These are phyloP conservation scores for Minunthozetes semirufus DNA, from an alignment of 2,888 invertebrate genomes.

Conservation along the genomic window DNA sequence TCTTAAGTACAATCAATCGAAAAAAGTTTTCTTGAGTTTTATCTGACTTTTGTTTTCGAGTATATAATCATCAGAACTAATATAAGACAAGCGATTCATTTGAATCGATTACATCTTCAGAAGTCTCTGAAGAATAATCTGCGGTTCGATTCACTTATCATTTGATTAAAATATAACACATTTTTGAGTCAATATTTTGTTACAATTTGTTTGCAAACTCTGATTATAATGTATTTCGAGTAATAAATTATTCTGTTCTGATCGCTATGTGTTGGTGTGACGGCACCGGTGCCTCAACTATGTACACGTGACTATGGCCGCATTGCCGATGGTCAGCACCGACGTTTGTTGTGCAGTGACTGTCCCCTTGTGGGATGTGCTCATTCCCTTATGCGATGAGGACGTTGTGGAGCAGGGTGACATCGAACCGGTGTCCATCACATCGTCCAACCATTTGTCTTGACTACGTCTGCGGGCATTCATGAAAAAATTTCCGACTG, in stretches of 20 bases:
- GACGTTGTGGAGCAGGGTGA: conserved; percentile 26
- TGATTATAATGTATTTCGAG: neutral
- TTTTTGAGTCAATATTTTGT: neutral
- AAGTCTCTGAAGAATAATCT: neutral
- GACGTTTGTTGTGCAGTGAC: conserved; percentile 27
- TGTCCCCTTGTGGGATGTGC: neutral
- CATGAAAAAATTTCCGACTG: conserved; percentile 99
- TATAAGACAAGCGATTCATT: conserved; percentile 11
- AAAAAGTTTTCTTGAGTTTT: conserved; percentile 20
- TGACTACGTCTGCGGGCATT: conserved; percentile 83
- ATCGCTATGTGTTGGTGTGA: neutral
- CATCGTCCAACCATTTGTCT: conserved; percentile 97
- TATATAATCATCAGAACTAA: neutral
- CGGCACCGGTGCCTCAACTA: conserved; percentile 17
- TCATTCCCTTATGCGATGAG: conserved; percentile 15
- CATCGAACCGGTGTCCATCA: conserved; percentile 45
- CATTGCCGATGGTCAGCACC: conserved; percentile 35
- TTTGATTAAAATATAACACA: neutral
- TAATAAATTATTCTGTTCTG: neutral
- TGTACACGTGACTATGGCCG: conserved; percentile 33
- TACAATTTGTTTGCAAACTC: conserved; percentile 8
- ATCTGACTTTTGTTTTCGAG: neutral
- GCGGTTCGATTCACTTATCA: conserved; percentile 1
- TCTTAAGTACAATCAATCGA: conserved; percentile 23
- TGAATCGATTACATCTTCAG: neutral